Evolutionary conservation across 1,140 invertebrate genomes (phyloP).

Genomic region (Caenorhabditis latens): DNA sequence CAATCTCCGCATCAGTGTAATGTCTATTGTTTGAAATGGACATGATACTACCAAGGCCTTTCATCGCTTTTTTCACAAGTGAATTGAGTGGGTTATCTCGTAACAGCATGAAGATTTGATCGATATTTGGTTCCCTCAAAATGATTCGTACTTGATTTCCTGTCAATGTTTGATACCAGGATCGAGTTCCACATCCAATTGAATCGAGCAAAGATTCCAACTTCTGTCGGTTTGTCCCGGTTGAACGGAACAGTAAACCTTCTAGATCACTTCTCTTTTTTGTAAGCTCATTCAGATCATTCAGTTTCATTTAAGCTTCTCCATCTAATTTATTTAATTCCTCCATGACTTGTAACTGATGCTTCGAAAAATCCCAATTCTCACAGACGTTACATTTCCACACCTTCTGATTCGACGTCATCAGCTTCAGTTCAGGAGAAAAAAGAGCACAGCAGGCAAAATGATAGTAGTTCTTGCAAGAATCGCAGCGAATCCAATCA

Average conservation of each 20-base stretch:
- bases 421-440: not conserved
- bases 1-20: not conserved
- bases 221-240: not conserved
- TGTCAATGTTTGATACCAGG: no score
- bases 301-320: no score
- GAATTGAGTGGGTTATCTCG: not conserved
- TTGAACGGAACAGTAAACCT: not conserved
- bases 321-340: no score
- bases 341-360: not conserved
- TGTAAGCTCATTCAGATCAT: not conserved
- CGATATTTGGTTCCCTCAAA: not conserved
- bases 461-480: not conserved
- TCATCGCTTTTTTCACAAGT: not conserved
- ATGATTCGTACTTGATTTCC: not conserved
- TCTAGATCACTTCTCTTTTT: not conserved
- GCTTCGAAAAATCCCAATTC: not conserved
- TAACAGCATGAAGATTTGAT: not conserved
- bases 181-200: not conserved
- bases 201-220: not conserved
- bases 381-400: not conserved
- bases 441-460: not conserved
- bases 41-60: not conserved
- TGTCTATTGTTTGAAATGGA: not conserved
- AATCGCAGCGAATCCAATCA: not conserved
- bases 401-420: no score